These are phyloP conservation scores for Heterotilapia buettikoferi DNA, from an alignment of 2,113 vertebrate species.

Conservation along the genomic window DNA sequence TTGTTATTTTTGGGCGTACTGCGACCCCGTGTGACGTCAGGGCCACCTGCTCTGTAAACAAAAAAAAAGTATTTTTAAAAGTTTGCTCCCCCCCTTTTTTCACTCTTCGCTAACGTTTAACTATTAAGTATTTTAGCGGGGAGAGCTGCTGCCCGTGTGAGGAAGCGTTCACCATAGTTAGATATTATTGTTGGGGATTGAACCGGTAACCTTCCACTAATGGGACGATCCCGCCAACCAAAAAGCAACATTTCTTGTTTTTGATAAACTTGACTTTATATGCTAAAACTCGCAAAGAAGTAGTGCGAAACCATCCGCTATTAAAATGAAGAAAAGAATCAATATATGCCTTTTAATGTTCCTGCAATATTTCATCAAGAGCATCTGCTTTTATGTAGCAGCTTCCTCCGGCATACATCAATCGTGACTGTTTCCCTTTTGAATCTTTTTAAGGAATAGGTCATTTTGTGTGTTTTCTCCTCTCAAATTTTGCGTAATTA, in stretches of 20 bases:
- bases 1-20: conserved; percentile 70
- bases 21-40: conserved; percentile 82
- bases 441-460: neutral
- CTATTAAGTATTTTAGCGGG: neutral
- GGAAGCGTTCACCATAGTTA: neutral
- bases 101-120: neutral
- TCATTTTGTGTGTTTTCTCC: neutral
- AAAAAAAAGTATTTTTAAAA: conserved; percentile 56
- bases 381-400: neutral
- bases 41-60: conserved; percentile 90
- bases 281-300: neutral
- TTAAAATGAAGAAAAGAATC: neutral
- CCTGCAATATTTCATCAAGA: neutral
- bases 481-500: neutral
- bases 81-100: conserved; percentile 50
- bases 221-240: neutral
- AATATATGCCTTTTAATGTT: neutral
- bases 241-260: neutral
- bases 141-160: rapidly evolving
- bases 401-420: neutral
- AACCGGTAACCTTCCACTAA: neutral
- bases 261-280: neutral
- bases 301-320: neutral
- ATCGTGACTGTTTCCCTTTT: neutral
- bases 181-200: neutral